Evolutionary conservation across 2,797 vertebrate species (phyloP).

Genomic region (Manis pentadactyla): DNA sequence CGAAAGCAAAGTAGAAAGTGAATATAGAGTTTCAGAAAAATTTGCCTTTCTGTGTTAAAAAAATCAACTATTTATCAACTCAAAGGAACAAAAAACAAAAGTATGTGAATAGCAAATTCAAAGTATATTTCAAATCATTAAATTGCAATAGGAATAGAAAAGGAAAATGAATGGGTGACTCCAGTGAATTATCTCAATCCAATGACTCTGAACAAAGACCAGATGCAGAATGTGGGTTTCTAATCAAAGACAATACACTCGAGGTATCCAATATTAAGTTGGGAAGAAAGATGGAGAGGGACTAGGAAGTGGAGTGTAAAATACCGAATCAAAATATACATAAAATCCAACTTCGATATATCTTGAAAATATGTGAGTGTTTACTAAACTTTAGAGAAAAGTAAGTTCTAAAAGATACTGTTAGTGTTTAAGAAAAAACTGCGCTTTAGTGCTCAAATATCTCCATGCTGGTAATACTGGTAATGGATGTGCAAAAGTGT

Average conservation of each 20-base stretch:
- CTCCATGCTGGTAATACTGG: background rate
- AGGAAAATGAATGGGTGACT: background rate
- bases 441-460: background rate
- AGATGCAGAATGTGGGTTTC: background rate
- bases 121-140: background rate
- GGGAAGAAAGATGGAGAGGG: background rate
- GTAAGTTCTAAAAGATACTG: background rate
- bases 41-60: background rate
- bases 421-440: background rate
- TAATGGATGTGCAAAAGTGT: too few relatives aligned
- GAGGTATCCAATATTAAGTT: background rate
- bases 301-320: background rate
- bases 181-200: background rate
- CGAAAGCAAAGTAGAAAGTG: background rate
- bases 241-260: background rate
- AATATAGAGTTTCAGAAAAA: background rate
- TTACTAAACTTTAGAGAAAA: constrained; percentile 4
- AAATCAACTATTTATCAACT: background rate
- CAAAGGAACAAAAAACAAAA: background rate
- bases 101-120: background rate
- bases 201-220: background rate
- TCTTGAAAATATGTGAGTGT: background rate
- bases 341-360: background rate
- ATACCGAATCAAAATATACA: background rate
- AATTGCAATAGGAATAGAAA: background rate